A percentile compares a stretch with the other conserved stretches of the same genome.
Evolutionary conservation across 1,140 invertebrate genomes (phyloP).

Genomic region (Magallana ariakensis): DNA sequence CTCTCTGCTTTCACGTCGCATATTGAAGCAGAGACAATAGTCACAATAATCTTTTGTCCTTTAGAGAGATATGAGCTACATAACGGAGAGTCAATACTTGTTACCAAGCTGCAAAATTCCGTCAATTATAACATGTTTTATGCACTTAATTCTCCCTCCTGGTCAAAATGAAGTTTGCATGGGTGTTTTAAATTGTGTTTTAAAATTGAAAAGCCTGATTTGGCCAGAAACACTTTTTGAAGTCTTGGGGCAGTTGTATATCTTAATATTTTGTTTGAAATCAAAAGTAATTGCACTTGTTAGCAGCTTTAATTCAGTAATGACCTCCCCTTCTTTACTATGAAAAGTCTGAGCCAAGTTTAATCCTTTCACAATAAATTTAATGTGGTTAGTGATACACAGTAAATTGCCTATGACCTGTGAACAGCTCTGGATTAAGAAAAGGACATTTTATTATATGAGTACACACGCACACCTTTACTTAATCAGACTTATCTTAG

Average conservation of each 20-base stretch:
- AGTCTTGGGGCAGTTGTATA: conserved; percentile 2
- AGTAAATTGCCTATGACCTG: neutral
- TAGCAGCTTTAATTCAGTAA: conserved; percentile 20
- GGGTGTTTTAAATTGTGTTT: conserved; percentile 16
- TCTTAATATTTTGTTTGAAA: conserved; percentile 13
- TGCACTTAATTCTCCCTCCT: neutral
- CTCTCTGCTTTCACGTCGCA: neutral
- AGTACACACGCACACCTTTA: too few relatives aligned
- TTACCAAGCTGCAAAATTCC: neutral
- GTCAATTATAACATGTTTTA: neutral
- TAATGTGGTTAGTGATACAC: neutral
- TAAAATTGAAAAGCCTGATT: conserved; percentile 29
- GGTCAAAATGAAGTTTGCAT: conserved; percentile 9
- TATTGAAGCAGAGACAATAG: neutral
- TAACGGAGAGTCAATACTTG: neutral
- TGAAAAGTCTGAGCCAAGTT: conserved; percentile 18
- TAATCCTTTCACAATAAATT: neutral
- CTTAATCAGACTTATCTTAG: conserved; percentile 14
- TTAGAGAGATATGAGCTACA: neutral
- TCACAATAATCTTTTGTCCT: neutral
- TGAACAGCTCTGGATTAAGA: conserved; percentile 21
- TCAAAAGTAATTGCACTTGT: conserved; percentile 36
- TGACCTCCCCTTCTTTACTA: conserved; percentile 7
- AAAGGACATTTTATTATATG: neutral
- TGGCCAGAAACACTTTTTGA: conserved; percentile 25